phyloP scores from a whole-genome alignment of 2,888 invertebrate genomes.

The Synanthedon andrenaeformis region DNA sequence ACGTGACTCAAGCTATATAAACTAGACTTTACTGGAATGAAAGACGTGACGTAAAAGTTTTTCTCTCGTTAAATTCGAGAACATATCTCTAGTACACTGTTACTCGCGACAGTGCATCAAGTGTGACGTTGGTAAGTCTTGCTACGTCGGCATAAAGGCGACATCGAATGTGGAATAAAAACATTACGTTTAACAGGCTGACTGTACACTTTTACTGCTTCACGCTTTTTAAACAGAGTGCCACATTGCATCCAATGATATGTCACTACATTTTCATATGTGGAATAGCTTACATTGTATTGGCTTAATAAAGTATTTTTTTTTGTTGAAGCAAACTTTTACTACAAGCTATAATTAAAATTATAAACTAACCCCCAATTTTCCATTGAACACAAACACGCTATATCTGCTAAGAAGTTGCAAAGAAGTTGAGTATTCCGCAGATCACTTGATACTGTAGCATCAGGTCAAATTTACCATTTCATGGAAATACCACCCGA shows the following conservation, averaged over 20 bases:
- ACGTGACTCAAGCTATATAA: conserved; percentile 15
- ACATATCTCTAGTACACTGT: conserved; percentile 13
- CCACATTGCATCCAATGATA: background rate
- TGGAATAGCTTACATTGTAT: background rate
- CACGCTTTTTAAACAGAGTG: background rate
- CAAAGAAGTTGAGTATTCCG: too few relatives aligned
- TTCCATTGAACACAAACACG: too few relatives aligned
- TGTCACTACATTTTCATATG: background rate
- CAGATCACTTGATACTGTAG: too few relatives aligned
- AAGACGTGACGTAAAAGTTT: conserved; percentile 26
- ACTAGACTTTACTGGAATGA: conserved; percentile 14
- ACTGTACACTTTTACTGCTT: background rate
- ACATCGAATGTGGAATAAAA: too few relatives aligned
- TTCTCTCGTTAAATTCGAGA: conserved; percentile 18
- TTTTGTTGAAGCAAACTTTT: background rate
- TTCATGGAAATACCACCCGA: too few relatives aligned
- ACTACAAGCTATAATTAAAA: background rate
- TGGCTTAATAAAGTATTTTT: background rate
- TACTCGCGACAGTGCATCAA: conserved; percentile 1
- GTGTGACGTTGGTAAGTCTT: background rate
- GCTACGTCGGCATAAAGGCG: too few relatives aligned
- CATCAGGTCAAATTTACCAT: too few relatives aligned
- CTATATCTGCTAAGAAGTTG: too few relatives aligned
- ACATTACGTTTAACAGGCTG: too few relatives aligned
- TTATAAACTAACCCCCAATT: too few relatives aligned